Evolutionary conservation across 2,113 vertebrate genomes (phyloP), one percentile per base, ranked within the genome.

Genomic region (Galeopterus variegatus): DNA sequence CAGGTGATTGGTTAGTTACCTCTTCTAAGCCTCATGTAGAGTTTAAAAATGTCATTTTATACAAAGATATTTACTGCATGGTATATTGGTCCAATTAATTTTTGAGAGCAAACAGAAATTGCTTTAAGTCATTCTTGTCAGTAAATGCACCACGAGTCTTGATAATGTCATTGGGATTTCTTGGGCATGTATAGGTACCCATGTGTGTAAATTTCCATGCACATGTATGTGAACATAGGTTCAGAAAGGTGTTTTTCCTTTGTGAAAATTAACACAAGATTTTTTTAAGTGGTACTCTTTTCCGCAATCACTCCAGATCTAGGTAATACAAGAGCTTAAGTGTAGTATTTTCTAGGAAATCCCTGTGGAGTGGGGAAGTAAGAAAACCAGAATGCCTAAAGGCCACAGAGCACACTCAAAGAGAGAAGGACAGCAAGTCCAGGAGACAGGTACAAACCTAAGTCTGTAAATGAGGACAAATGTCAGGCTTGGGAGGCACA

Each of bases 1-100:
- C 90, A 97, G 72, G 89, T 98, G 88, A 97, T 97, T 82, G 96
- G 87, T 67, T 96, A 76, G 36, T 96, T 97, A 97, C 90, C 64
- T 98, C 98, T 97, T 58, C 41, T 89, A 69, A 81, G 93, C 60
- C 58, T 92, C 88, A 26, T 87, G 48, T 36, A 82, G 45, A 18
- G 13, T 95, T 96, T 96, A 97, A 98, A 97, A 98, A 98, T 95
- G 86, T 48, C 94, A 96, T 98, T 98, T 98, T 58, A 87, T 97
- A 95, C 92, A 96, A 98, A 97, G 33, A 50, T 97, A 88, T 96
- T 98, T 97, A 96, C 91, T 97, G 72, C 93, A 77, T 65, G 92
- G 75, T 95, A 89, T 64, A 79, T 79, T 86, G 60, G 19, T 79
- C 13, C 80, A 97, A 97, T 96, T 95, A 97, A 93, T 87, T 90